A percentile compares a stretch with the other conserved stretches of the same genome.
Evolutionary conservation across 2,888 invertebrate species (phyloP).

Genomic region (Nemapogon koenigi): DNA sequence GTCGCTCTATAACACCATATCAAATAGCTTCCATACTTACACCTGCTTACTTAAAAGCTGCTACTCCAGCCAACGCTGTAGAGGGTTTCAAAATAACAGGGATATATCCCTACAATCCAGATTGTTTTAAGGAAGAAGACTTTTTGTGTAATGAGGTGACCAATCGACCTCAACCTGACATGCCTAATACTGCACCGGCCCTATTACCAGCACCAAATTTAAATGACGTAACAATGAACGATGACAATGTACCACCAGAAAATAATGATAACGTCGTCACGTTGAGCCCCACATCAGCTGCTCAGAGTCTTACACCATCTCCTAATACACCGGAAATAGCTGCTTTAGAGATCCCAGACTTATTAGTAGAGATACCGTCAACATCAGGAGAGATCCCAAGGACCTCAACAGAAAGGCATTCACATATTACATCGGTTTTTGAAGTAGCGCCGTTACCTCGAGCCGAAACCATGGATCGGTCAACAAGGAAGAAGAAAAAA

Average conservation of each 20-base stretch:
- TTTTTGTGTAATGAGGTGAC: not conserved
- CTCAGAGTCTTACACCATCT: too few relatives aligned
- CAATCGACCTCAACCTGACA: constrained; percentile 1
- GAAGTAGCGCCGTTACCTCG: constrained; percentile 8
- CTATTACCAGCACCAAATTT: not conserved
- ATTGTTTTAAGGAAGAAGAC: not conserved
- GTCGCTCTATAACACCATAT: not conserved
- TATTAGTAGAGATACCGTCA: too few relatives aligned
- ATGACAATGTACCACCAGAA: not conserved
- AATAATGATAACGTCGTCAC: too few relatives aligned
- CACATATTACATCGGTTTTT: constrained; percentile 6
- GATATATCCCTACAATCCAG: not conserved
- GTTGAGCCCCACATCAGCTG: too few relatives aligned
- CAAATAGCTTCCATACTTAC: not conserved
- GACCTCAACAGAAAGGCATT: too few relatives aligned
- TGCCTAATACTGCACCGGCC: too few relatives aligned
- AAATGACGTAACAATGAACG: not conserved
- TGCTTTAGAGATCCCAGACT: too few relatives aligned
- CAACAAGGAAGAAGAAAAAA: constrained; percentile 7
- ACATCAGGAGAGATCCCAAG: too few relatives aligned
- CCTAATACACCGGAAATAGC: too few relatives aligned
- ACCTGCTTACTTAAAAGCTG: constrained; percentile 2
- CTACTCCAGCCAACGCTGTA: constrained; percentile 2
- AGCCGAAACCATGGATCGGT: constrained; percentile 8
- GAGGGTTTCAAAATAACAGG: not conserved